A percentile compares a stretch with the other conserved stretches of the same genome.
Evolutionary conservation across 2,113 vertebrate species (phyloP).

Genomic region (Megaptera novaeangliae): DNA sequence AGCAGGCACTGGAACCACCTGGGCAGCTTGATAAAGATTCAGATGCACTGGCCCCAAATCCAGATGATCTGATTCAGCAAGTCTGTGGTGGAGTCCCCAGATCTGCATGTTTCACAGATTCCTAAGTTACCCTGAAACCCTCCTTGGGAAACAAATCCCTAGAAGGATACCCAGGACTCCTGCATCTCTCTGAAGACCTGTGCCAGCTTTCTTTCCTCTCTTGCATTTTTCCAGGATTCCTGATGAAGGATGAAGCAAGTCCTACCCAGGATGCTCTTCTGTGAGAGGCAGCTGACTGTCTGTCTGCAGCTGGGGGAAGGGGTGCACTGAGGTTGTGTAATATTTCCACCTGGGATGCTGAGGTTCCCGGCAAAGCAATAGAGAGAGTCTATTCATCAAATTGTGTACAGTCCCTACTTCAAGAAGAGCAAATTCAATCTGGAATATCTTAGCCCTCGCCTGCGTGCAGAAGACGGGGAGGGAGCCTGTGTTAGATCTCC

Average conservation of each 20-base stretch:
- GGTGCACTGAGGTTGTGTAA: neutral
- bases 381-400: neutral
- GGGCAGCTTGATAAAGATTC: neutral
- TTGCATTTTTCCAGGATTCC: constrained; percentile 53
- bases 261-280: constrained; percentile 6
- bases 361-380: neutral
- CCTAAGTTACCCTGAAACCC: neutral
- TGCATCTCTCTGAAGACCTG: neutral
- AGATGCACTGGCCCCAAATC: neutral
- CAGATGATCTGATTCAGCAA: neutral
- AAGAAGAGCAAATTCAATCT: neutral
- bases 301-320: neutral
- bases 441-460: neutral
- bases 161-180: too few species aligned
- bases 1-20: neutral
- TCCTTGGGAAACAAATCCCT: neutral
- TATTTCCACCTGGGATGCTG: neutral
- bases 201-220: neutral
- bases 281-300: neutral
- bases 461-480: neutral
- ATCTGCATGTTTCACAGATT: neutral
- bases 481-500: too few species aligned
- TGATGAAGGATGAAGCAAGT: constrained; percentile 32
- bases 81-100: neutral
- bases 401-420: neutral